Evolutionary conservation across 2,113 vertebrate genomes (phyloP).

Genomic region (Paracyprichromis sp.): DNA sequence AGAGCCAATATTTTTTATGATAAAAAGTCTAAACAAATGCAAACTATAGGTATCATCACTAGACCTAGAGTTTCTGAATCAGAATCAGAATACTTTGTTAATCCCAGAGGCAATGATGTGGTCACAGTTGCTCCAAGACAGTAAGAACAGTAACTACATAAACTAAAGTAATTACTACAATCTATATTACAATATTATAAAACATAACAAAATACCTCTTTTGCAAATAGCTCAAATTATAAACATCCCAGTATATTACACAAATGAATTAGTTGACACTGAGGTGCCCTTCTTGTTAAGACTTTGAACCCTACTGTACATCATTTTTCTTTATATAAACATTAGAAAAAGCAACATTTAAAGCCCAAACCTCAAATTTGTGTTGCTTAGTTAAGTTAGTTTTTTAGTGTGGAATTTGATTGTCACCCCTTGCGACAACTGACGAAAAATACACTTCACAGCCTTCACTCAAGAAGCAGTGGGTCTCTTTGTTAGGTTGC

Average conservation of each 20-base stretch:
- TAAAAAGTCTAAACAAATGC: neutral
- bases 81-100: neutral
- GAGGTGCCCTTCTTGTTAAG: neutral
- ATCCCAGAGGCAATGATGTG: fast-evolving
- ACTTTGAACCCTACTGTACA: neutral
- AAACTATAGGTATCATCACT: neutral
- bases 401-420: neutral
- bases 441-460: neutral
- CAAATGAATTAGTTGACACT: neutral
- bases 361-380: neutral
- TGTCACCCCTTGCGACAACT: neutral
- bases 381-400: neutral
- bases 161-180: neutral
- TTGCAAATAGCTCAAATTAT: neutral
- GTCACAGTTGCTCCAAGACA: neutral
- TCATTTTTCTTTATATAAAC: fast-evolving
- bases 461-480: neutral
- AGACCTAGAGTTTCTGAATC: neutral
- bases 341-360: neutral
- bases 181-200: neutral
- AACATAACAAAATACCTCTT: neutral
- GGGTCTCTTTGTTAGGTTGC: neutral
- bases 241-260: neutral
- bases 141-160: neutral
- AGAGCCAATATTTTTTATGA: neutral